Conservation (phyloP, 2,888 invertebrate species). For the Apodemia mormo region DNA sequence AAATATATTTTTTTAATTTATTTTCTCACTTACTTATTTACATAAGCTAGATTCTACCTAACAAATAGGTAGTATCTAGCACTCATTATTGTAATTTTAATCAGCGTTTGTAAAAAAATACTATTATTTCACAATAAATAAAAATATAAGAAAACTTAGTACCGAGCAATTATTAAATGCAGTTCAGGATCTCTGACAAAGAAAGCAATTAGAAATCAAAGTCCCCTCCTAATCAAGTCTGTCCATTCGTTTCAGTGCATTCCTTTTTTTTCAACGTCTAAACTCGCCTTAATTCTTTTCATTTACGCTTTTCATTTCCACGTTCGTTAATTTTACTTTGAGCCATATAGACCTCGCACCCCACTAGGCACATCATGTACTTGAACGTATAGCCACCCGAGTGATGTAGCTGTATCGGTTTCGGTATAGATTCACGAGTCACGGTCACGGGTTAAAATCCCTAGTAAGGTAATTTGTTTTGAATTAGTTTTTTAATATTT, state of each 20-base stretch:
- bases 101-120: too few relatives aligned
- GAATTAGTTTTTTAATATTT: too few relatives aligned
- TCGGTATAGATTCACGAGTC: neutral
- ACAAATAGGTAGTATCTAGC: too few relatives aligned
- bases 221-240: constrained; percentile 19
- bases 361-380: neutral
- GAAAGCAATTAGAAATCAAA: constrained; percentile 19
- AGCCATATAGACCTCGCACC: neutral
- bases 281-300: constrained; percentile 18
- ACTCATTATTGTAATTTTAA: too few relatives aligned
- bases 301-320: constrained; percentile 17
- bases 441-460: too few relatives aligned
- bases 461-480: too few relatives aligned
- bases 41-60: too few relatives aligned
- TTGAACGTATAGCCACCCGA: neutral
- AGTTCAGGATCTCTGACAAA: constrained; percentile 4
- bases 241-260: constrained; percentile 10
- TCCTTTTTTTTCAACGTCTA: constrained; percentile 14
- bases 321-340: constrained; percentile 17
- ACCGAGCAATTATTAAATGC: neutral
- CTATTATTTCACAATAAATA: neutral
- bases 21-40: too few relatives aligned
- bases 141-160: neutral
- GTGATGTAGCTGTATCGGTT: neutral
- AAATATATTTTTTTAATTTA: too few relatives aligned